Evolutionary conservation across 2,888 invertebrate species (phyloP), one percentile per base, ranked within the genome.

Genomic region (Drosophila cyrtoloma): DNA sequence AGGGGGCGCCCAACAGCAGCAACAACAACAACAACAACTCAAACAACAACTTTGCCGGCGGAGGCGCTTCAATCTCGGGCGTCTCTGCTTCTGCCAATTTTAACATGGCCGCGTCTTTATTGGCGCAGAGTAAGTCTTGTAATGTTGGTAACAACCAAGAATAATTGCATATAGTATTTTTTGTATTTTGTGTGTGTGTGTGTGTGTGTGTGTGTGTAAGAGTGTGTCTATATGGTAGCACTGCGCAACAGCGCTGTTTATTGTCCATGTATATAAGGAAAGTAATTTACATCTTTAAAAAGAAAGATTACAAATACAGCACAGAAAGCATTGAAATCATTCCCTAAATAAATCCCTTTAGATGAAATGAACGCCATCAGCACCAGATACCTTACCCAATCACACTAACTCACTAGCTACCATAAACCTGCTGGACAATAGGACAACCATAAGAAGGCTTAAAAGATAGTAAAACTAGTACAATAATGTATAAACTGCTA

Each of bases 81-180:
- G 75, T 88, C 72, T 88, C 86, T 75, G 94, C 90, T 39, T 39
- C 57, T 80, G 91, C 93, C 67, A 93, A 91, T 91, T 92, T 91
- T 62, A 92, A 91, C 83, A 93, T 93, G 95, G 96, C 97, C 92
- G 96, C 97, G 93, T 96, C 97, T 92, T 95, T 97, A 93, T 95
- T 97, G 94, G 97, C 97, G 94, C 97, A 97, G 95, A 97, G 97
- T 97, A 96, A 96, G 96, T 96, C 92, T 85, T 91, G 88, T 93
- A 92, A 92, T 92, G 92, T 93, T 92, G 92, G 92, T 92, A 91
- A 92, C 92, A 92, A 87, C 87, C 84, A 86, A 86, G 89, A 90
- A 77, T 61, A 72, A 39, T 2, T 60, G 50, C 30, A 26, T 39
- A 39, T 10, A 37, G 3, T 47, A 9, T 19, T 5, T 66, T 14